A percentile compares a stretch with the other conserved stretches of the same genome.
Evolutionary conservation across 2,113 vertebrate genomes (phyloP).

Genomic region (Oreocharis arfaki): DNA sequence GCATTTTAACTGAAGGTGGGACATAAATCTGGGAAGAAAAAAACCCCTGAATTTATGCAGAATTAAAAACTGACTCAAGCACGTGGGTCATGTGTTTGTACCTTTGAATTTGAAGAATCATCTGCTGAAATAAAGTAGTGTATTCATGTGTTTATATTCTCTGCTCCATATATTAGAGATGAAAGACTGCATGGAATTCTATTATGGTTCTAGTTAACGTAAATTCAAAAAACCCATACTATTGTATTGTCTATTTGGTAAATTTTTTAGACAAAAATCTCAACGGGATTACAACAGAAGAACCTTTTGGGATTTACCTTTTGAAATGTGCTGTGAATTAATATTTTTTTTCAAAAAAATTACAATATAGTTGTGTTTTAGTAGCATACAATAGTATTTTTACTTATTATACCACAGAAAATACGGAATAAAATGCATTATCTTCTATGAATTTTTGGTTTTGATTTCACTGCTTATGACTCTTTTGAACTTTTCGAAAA

Average conservation of each 20-base stretch:
- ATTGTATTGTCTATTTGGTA: background rate
- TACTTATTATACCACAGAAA: background rate
- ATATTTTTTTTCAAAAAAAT: background rate
- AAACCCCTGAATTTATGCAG: background rate
- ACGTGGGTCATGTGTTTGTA: background rate
- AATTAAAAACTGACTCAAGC: background rate
- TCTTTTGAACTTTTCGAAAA: background rate
- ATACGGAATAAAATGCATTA: background rate
- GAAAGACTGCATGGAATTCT: background rate
- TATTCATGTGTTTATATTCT: background rate
- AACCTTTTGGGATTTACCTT: background rate
- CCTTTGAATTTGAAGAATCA: background rate
- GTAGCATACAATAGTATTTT: background rate
- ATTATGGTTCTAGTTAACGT: background rate
- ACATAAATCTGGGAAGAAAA: background rate
- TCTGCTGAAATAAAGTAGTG: background rate
- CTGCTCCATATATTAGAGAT: background rate
- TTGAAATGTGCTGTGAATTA: background rate
- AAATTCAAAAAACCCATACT: background rate
- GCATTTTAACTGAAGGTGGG: background rate
- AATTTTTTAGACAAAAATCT: background rate
- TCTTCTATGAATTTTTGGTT: background rate
- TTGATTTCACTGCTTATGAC: background rate
- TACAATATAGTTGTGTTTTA: background rate
- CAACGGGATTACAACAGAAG: background rate